Percentiles rank a stretch among this genome's conserved stretches.
These are phyloP conservation scores for Spinus pinus DNA, from an alignment of 2,797 vertebrate genomes.

Conservation along the genomic window DNA sequence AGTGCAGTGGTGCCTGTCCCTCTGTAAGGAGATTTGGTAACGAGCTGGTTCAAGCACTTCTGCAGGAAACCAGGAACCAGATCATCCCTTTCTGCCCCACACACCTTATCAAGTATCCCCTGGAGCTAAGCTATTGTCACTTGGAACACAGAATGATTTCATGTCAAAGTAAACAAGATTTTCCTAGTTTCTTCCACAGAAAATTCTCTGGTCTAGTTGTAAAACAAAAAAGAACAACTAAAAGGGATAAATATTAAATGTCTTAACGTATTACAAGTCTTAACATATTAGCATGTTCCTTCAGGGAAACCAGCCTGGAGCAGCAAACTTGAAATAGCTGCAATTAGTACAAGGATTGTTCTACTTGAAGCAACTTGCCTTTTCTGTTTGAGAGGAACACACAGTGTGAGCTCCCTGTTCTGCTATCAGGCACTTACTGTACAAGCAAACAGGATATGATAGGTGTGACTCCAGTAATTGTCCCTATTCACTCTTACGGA, in stretches of 20 bases:
- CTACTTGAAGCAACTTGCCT: slow-evolving; percentile 62
- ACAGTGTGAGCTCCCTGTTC: background rate
- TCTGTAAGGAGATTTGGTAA: background rate
- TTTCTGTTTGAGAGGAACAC: slow-evolving; percentile 57
- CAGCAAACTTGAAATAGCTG: background rate
- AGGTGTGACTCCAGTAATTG: slow-evolving; percentile 58
- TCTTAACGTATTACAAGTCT: slow-evolving; percentile 8
- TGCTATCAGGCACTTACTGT: slow-evolving; percentile 2
- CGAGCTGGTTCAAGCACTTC: background rate
- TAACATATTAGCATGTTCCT: slow-evolving; percentile 26
- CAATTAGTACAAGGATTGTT: slow-evolving; percentile 49
- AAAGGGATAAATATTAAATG: slow-evolving; percentile 17
- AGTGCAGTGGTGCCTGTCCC: background rate
- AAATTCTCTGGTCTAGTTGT: background rate
- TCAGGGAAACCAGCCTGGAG: slow-evolving; percentile 20
- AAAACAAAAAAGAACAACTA: slow-evolving; percentile 10
- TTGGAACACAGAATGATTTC: background rate
- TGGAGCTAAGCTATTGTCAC: background rate
- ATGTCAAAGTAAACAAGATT: slow-evolving; percentile 24
- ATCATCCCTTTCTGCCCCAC: background rate
- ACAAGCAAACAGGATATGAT: slow-evolving; percentile 55
- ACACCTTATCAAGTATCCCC: background rate
- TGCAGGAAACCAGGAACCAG: background rate
- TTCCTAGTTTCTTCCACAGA: background rate
- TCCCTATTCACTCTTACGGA: background rate